Evolutionary conservation across 1,140 invertebrate species (phyloP), one percentile per base, ranked within the genome.

Genomic region (Hyles euphorbiae): DNA sequence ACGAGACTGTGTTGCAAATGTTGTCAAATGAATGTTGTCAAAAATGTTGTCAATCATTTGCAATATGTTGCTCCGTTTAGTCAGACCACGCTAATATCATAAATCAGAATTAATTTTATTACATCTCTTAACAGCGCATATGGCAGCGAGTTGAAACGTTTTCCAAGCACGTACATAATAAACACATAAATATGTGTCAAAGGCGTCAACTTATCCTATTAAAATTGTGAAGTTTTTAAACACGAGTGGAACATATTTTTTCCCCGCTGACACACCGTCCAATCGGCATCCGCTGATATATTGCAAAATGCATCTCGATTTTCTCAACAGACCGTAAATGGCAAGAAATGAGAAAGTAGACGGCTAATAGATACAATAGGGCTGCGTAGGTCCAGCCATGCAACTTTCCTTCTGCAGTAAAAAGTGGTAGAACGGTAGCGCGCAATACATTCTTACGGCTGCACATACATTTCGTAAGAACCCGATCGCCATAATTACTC

Each of bases 311-410:
- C 72, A 81, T 83, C 76, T 79, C 65, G 74, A 79, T 83, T 84
- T 86, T 88, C 84, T 83, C 76, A 68, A 69, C 76, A 64, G 66
- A 71, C 83, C 79, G 76, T 86, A 83, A 81, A 86, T 76, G 82
- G 83, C 63, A 83, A 71, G 83, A 83, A 88, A 83, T 80, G 78
- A 81, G 85, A 88, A 88, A 88, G 85, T 88, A 78, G 73, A 72
- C 69, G 58, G 70, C 69, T 86, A 86, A 86, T 86, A 86, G 83
- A 84, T 87, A 87, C 84, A 87, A 87, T 87, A 87, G 84, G 81
- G 81, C 81, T 80, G 73, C 70, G 65, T 81, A 78, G 71, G 69
- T 81, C 76, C 77, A 61, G 73, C 72, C 67, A 63, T 63, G 70
- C 81, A 78, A 87, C 84, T 87, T 87, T 87, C 83, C 73, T 85